Conservation (phyloP, 2,797 vertebrate genomes). For the Gymnocypris eckloni region DNA sequence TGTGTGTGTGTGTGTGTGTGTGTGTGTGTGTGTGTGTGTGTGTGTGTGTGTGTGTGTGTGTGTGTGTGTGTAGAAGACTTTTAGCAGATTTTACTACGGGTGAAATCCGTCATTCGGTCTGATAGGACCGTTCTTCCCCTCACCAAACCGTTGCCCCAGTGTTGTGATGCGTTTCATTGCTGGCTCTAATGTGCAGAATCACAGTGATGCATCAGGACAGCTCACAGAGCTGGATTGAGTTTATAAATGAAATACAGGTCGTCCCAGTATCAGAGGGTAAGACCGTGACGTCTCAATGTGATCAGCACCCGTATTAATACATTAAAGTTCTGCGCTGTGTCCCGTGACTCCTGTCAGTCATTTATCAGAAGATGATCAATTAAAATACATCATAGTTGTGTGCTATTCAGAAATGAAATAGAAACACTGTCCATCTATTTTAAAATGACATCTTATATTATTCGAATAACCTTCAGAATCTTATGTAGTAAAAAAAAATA, state of each 20-base stretch:
- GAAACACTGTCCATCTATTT: not conserved
- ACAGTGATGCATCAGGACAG: not conserved
- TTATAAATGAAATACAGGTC: not conserved
- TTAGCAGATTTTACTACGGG: constrained; percentile 15
- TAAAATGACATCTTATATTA: not conserved
- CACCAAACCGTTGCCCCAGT: not conserved
- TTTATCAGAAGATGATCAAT: not conserved
- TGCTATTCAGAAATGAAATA: not conserved
- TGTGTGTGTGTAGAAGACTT: not conserved
- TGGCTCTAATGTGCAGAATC: not conserved
- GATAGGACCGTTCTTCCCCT: not conserved
- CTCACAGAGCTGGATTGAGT: not conserved
- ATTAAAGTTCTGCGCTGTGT: not conserved
- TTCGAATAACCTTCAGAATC: not conserved
- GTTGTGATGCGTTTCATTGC: not conserved
- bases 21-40: too few species aligned
- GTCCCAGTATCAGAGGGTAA: not conserved
- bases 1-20: too few species aligned
- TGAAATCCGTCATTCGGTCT: constrained; percentile 9
- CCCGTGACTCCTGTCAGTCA: not conserved
- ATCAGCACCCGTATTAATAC: not conserved
- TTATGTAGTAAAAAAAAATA: not conserved
- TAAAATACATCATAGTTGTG: not conserved
- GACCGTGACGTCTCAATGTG: not conserved
- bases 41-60: too few species aligned